phyloP scores from a whole-genome alignment of 1,140 invertebrate species.

The Drosophila tropicalis region DNA sequence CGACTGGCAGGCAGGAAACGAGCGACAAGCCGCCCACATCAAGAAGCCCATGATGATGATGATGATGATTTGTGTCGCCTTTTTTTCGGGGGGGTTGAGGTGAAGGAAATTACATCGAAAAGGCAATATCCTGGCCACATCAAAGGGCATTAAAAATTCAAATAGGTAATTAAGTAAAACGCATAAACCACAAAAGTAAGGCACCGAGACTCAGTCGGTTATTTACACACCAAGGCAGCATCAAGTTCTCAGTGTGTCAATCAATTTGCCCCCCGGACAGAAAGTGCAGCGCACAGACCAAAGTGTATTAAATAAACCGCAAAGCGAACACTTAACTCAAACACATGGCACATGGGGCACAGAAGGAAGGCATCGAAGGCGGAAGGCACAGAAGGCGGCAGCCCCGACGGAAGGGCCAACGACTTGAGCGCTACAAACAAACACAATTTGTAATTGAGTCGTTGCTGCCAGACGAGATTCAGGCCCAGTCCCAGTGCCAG shows the following conservation, averaged over 20 bases:
- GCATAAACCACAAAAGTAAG: conserved; percentile 69
- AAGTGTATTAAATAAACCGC: conserved; percentile 78
- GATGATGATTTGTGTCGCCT: conserved; percentile 1
- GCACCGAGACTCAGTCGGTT: conserved; percentile 52
- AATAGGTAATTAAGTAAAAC: conserved; percentile 82
- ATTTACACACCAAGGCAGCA: conserved; percentile 62
- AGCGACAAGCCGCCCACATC: conserved; percentile 68
- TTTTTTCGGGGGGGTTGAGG: conserved; percentile 6
- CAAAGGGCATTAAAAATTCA: conserved; percentile 76
- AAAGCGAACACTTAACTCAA: conserved; percentile 71
- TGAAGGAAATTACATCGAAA: conserved; percentile 50
- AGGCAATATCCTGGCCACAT: conserved; percentile 57
- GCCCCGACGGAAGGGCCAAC: conserved; percentile 43
- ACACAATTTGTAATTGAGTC: conserved; percentile 74
- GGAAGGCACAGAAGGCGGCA: background rate
- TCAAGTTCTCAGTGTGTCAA: conserved; percentile 59
- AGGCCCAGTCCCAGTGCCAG: conserved; percentile 13
- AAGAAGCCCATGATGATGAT: conserved; percentile 38
- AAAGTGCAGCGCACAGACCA: conserved; percentile 56
- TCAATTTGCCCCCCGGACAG: conserved; percentile 43
- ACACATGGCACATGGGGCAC: conserved; percentile 34
- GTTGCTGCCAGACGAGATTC: conserved; percentile 6
- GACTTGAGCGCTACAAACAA: conserved; percentile 48
- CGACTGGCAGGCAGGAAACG: conserved; percentile 51
- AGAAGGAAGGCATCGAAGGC: background rate